Evolutionary conservation across 1,140 invertebrate genomes (phyloP).

Genomic region (Mercenaria mercenaria): DNA sequence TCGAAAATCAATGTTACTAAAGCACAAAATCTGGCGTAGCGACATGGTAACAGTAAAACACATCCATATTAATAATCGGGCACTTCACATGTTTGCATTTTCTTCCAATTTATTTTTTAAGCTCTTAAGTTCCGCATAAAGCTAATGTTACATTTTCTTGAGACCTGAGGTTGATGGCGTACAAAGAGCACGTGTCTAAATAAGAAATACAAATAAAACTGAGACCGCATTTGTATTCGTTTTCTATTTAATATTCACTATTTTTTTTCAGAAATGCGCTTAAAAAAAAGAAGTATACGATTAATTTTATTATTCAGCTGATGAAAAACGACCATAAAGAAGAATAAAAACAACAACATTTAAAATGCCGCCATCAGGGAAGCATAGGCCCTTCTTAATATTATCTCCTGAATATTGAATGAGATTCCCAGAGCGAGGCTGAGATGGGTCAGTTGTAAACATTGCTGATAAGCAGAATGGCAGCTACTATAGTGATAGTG

Average conservation of each 20-base stretch:
- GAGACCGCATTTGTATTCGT: background rate
- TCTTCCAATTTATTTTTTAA: background rate
- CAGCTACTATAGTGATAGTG: too few species aligned
- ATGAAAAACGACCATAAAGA: too few species aligned
- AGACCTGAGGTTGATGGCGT: background rate
- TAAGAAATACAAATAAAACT: conserved; percentile 16
- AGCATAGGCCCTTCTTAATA: too few species aligned
- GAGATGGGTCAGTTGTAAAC: too few species aligned
- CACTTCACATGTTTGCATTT: conserved; percentile 47
- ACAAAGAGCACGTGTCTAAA: conserved; percentile 14
- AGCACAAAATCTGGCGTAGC: conserved; percentile 38
- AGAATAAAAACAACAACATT: too few species aligned
- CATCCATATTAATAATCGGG: background rate
- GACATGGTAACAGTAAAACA: conserved; percentile 1
- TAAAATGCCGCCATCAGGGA: too few species aligned
- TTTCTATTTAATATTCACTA: background rate
- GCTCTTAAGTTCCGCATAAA: background rate
- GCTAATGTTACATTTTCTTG: background rate
- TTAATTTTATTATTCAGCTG: too few species aligned
- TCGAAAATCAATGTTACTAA: conserved; percentile 32
- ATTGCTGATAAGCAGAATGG: too few species aligned
- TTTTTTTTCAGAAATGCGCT: background rate
- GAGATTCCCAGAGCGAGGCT: too few species aligned
- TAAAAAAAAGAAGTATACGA: too few species aligned
- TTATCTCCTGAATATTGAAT: too few species aligned